These are phyloP conservation scores for Conus ventricosus DNA, from an alignment of 1,140 invertebrate genomes.

Conservation along the genomic window DNA sequence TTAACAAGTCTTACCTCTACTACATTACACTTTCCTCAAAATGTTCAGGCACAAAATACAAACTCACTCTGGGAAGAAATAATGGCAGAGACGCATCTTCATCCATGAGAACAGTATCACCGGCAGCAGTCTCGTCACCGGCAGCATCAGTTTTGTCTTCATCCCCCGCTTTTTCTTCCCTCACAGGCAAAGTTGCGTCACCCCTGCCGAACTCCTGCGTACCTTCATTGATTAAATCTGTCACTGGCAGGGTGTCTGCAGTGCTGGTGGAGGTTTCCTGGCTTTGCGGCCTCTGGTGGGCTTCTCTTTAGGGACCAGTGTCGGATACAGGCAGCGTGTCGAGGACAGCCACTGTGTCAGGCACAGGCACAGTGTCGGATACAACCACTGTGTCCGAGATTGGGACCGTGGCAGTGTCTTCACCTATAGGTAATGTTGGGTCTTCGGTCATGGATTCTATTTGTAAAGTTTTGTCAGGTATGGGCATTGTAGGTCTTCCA, in stretches of 20 bases:
- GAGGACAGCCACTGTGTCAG: background rate
- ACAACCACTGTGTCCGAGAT: background rate
- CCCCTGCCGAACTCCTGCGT: background rate
- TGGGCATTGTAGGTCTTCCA: slow-evolving; percentile 8
- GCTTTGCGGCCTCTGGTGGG: background rate
- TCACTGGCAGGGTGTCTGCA: background rate
- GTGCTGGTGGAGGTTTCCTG: background rate
- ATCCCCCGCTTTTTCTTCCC: background rate
- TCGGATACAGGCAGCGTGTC: background rate
- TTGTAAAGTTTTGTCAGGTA: background rate
- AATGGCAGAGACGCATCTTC: background rate
- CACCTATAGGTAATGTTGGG: background rate
- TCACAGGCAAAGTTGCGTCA: background rate
- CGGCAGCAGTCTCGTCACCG: background rate
- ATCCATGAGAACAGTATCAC: background rate
- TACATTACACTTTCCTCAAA: too few relatives aligned
- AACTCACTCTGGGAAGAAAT: slow-evolving; percentile 9
- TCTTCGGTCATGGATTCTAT: slow-evolving; percentile 6
- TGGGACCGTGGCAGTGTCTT: background rate
- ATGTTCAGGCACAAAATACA: too few relatives aligned
- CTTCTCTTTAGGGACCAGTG: background rate
- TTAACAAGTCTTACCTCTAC: too few relatives aligned
- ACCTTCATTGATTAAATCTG: background rate
- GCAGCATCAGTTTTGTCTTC: background rate
- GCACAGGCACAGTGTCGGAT: background rate